phyloP scores from a whole-genome alignment of 2,113 vertebrate genomes.

The Blennius ocellaris region DNA sequence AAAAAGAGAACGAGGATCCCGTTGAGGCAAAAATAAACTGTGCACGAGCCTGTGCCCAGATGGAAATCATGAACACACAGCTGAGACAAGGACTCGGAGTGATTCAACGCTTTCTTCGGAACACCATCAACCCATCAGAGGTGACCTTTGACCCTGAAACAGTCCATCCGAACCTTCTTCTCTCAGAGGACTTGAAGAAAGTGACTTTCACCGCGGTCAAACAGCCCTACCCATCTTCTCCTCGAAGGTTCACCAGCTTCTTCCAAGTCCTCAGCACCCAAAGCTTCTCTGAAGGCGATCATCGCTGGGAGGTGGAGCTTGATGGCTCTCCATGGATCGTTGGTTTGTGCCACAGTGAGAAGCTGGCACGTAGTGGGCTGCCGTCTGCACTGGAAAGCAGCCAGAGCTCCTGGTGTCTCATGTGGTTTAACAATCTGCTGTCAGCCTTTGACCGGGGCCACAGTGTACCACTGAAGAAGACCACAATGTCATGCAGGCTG shows the following conservation, averaged over 20 bases:
- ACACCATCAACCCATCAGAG: constrained; percentile 81
- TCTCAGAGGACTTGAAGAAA: constrained; percentile 81
- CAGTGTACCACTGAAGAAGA: constrained; percentile 75
- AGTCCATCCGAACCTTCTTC: constrained; percentile 78
- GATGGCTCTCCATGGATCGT: constrained; percentile 82
- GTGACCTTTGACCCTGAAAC: constrained; percentile 82
- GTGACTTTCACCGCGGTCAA: constrained; percentile 72
- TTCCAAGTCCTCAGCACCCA: constrained; percentile 82
- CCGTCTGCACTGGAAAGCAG: constrained; percentile 85
- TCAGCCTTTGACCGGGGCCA: constrained; percentile 83
- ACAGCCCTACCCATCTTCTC: constrained; percentile 65
- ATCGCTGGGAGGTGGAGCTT: constrained; percentile 79
- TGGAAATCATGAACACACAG: constrained; percentile 69
- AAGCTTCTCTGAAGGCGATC: constrained; percentile 79
- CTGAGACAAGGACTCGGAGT: constrained; percentile 65
- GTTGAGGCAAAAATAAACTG: constrained; percentile 41
- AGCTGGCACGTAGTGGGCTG: constrained; percentile 80
- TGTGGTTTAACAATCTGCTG: constrained; percentile 84
- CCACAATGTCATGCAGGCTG: constrained; percentile 72
- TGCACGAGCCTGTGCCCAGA: constrained; percentile 47
- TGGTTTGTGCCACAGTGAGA: constrained; percentile 79
- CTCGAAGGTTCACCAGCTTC: constrained; percentile 80
- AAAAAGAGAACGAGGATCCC: constrained; percentile 23
- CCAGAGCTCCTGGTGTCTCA: constrained; percentile 84
- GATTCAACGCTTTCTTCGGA: constrained; percentile 72